These are phyloP conservation scores for Chironomus riparius DNA, from an alignment of 2,888 invertebrate genomes.

Conservation along the genomic window DNA sequence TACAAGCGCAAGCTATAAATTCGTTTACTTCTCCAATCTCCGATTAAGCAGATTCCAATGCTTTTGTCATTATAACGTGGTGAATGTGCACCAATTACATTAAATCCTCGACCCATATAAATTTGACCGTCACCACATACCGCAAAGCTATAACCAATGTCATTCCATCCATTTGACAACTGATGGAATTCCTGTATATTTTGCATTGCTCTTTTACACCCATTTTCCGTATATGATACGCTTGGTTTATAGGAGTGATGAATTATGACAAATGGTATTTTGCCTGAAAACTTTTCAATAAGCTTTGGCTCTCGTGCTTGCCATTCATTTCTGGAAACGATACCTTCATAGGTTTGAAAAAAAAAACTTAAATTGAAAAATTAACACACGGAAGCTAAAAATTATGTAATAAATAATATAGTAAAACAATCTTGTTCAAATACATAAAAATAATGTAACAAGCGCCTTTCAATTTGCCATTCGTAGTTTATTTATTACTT, in stretches of 20 bases:
- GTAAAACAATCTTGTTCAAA: too few species aligned
- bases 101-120: constrained; percentile 65
- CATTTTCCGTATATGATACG: constrained; percentile 48
- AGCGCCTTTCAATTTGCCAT: too few species aligned
- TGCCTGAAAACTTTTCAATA: constrained; percentile 44
- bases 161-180: constrained; percentile 52
- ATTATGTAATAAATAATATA: too few species aligned
- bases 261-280: constrained; percentile 59
- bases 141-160: constrained; percentile 63
- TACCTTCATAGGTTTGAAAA: neutral
- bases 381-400: too few species aligned
- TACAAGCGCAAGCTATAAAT: neutral
- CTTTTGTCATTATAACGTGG: constrained; percentile 56
- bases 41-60: constrained; percentile 62
- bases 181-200: constrained; percentile 59
- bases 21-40: constrained; percentile 59
- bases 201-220: constrained; percentile 52
- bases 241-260: constrained; percentile 60
- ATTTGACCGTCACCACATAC: constrained; percentile 63
- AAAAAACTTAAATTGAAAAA: neutral
- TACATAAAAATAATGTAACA: too few species aligned
- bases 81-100: constrained; percentile 60
- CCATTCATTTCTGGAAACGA: constrained; percentile 49
- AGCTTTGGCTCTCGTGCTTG: constrained; percentile 46
- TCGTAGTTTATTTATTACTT: too few species aligned